Percentiles rank a stretch among this genome's conserved stretches.
Conservation (phyloP, 2,113 vertebrate genomes). For the Heptranchias perlo region DNA sequence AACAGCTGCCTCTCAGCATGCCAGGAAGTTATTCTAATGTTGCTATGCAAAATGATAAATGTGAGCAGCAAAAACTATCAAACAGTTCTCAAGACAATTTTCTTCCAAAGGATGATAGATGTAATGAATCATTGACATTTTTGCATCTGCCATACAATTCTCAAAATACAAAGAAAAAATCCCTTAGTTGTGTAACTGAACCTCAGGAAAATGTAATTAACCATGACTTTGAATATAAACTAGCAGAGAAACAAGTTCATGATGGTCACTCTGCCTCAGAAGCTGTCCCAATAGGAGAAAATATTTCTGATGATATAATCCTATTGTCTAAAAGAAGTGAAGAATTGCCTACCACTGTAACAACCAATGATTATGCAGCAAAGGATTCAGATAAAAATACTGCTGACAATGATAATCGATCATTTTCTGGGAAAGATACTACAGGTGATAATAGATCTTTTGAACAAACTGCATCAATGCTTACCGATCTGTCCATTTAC, state of each 20-base stretch:
- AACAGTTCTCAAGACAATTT: not conserved
- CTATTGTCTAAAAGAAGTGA: not conserved
- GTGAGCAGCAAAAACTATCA: not conserved
- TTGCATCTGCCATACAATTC: not conserved
- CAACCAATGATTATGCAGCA: not conserved
- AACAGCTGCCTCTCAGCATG: not conserved
- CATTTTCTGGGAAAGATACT: not conserved
- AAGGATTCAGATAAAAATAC: not conserved
- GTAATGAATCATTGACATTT: not conserved
- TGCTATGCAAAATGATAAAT: not conserved
- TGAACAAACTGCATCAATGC: not conserved
- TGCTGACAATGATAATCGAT: not conserved
- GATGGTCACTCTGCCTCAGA: not conserved
- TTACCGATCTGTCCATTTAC: not conserved
- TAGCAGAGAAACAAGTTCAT: not conserved
- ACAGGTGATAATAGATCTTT: not conserved
- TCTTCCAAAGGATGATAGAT: not conserved
- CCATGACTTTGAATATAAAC: not conserved
- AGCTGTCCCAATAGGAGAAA: not conserved
- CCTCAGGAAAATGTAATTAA: constrained; percentile 18
- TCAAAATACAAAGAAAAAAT: not conserved
- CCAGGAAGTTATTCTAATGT: not conserved
- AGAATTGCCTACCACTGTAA: not conserved
- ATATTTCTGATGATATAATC: not conserved
- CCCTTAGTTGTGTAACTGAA: not conserved